Conservation (phyloP, 2,888 invertebrate genomes). For the Harpalus rubripes region DNA sequence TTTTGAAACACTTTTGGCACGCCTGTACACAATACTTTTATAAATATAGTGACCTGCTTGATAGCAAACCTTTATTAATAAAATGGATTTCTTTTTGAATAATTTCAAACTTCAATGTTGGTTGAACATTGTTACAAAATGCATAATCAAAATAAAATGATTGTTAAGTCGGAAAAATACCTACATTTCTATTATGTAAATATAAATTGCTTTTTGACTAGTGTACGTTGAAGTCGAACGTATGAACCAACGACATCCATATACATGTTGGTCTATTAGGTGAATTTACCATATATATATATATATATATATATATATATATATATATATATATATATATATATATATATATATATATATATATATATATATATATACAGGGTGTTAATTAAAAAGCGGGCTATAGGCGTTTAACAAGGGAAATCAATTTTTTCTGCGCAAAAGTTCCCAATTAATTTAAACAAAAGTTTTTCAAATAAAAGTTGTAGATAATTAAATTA, state of each 20-base stretch:
- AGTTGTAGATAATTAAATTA: no score
- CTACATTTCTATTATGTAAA: conserved; percentile 64
- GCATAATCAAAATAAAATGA: conserved; percentile 41
- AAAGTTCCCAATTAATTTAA: no score
- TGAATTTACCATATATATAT: conserved; percentile 20
- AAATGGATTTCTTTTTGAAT: not conserved
- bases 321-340: not conserved
- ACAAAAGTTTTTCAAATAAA: no score
- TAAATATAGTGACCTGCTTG: not conserved
- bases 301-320: not conserved
- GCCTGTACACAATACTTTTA: not conserved
- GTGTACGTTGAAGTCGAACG: conserved; percentile 61
- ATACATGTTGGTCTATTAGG: conserved; percentile 31
- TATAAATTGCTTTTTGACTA: conserved; percentile 63
- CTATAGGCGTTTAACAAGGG: no score
- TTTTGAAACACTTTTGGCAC: not conserved
- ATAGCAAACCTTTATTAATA: not conserved
- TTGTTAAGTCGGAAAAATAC: conserved; percentile 60
- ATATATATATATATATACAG: not conserved
- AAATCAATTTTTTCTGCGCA: no score
- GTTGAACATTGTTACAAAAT: conserved; percentile 17
- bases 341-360: not conserved
- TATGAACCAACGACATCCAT: conserved; percentile 44
- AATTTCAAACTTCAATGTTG: not conserved
- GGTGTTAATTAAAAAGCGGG: no score